Base-by-base conservation (phyloP, 2,797 vertebrate species). In the Odontamblyopus rebecca region DNA sequence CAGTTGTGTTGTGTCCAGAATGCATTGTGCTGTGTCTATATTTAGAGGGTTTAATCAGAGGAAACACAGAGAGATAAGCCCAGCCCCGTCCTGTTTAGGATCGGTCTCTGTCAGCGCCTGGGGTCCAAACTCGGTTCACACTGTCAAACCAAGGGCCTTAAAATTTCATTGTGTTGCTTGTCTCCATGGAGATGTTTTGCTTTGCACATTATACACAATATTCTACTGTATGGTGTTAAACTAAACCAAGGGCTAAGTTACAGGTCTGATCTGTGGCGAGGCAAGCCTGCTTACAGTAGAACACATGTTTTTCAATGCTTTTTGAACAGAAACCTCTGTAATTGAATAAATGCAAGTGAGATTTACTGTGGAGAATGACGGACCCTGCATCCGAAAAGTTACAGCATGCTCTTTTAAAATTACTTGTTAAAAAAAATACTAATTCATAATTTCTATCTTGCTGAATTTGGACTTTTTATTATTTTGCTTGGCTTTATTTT, bases 11-110 rank as follows among this genome's bases (percentile, higher is more conserved):
- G 23, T 66, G 64, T 51, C 64, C 64, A 50, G 64, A 50, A 29
- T 66, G 64, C 44, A 66, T 50, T 1, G 91, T 82, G 70, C 89
- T 88, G 0, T 30, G 44, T 66, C 64, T 66, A 66, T 66, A 66
- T 50, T 66, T 66, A 66, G 44, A 27, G 41, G 0, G 23, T 65
- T 48, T 66, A 66, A 66, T 66, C 64, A 66, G 44, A 66, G 64
- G 64, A 66, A 66, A 66, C 64, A 9, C 64, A 29, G 63, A 44
- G 41, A 51, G 64, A 66, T 66, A 66, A 66, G 64, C 26, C 23
- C 35, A 5, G 35, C 32, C 61, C 35, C 50, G 63, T 32, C 8
- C 50, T 54, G 67, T 5, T 65, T 65, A 16, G 26, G 63, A 9
- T 66, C 63, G 2, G 44, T 29, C 64, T 51, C 16, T 50, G 64